Percentiles rank a stretch among this genome's conserved stretches.
phyloP scores from a whole-genome alignment of 2,797 vertebrate species.

The Cercopithecus neglectus region DNA sequence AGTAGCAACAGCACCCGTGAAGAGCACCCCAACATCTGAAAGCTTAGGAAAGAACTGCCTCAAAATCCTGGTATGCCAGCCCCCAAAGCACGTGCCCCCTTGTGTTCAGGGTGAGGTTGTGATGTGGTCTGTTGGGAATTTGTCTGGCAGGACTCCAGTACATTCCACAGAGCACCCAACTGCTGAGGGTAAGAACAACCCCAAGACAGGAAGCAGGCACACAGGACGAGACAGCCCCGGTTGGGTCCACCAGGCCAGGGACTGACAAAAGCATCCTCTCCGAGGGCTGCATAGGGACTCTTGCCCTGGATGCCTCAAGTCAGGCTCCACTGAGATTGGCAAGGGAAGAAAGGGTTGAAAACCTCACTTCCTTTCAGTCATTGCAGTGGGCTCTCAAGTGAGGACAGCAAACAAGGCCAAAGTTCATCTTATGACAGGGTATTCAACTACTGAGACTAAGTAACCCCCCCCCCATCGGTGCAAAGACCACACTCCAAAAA shows the following conservation, averaged over 20 bases:
- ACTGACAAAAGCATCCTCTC: no score
- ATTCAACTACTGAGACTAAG: not conserved
- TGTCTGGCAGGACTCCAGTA: not conserved
- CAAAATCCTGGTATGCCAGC: not conserved
- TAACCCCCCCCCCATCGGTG: no score
- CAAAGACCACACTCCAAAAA: not conserved
- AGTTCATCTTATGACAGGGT: not conserved
- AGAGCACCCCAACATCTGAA: not conserved
- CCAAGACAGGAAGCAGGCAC: not conserved
- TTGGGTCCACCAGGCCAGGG: no score
- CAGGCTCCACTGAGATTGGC: not conserved
- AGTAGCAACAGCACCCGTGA: no score
- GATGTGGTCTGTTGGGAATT: no score
- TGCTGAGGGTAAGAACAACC: not conserved
- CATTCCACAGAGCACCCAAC: no score
- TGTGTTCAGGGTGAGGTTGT: fast-evolving
- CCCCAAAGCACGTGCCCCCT: not conserved
- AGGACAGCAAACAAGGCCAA: not conserved
- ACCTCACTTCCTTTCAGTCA: not conserved
- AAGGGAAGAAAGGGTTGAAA: not conserved
- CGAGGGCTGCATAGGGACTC: not conserved
- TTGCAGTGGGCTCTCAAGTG: no score
- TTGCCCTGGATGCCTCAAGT: not conserved
- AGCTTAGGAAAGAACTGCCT: not conserved
- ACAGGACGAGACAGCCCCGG: not conserved